phyloP scores from a whole-genome alignment of 1,140 invertebrate genomes.

The Cataglyphis hispanica region DNA sequence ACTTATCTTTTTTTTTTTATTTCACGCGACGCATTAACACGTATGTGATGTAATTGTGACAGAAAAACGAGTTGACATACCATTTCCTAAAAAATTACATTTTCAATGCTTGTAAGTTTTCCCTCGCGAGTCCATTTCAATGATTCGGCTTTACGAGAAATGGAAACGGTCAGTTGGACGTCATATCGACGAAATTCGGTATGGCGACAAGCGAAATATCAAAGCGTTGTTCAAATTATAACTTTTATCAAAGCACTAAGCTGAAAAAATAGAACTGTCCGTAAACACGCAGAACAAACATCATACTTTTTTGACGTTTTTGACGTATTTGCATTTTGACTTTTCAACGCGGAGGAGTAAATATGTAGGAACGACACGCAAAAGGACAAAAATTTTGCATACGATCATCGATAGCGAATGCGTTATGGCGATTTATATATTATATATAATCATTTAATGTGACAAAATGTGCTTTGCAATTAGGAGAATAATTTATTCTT shows the following conservation, averaged over 20 bases:
- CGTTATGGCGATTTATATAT: background rate
- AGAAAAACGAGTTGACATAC: background rate
- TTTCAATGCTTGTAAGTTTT: constrained; percentile 34
- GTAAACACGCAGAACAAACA: constrained; percentile 44
- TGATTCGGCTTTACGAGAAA: background rate
- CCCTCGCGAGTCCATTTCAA: background rate
- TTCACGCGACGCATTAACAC: background rate
- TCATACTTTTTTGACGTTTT: constrained; percentile 21
- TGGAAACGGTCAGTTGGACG: background rate
- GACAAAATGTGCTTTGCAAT: background rate
- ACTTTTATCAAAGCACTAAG: constrained; percentile 6
- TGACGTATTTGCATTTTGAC: constrained; percentile 13
- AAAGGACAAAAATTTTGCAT: background rate
- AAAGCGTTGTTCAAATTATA: constrained; percentile 51
- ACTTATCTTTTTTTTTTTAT: no score
- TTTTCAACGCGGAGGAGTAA: background rate
- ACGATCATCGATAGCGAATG: background rate
- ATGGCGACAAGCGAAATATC: constrained; percentile 10
- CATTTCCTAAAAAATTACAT: constrained; percentile 4
- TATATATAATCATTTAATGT: background rate
- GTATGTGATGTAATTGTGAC: background rate
- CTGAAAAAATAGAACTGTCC: background rate
- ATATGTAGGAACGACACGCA: background rate
- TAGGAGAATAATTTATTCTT: background rate
- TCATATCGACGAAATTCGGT: background rate